These are phyloP conservation scores for Meles meles DNA, from an alignment of 2,113 vertebrate genomes.

Conservation along the genomic window DNA sequence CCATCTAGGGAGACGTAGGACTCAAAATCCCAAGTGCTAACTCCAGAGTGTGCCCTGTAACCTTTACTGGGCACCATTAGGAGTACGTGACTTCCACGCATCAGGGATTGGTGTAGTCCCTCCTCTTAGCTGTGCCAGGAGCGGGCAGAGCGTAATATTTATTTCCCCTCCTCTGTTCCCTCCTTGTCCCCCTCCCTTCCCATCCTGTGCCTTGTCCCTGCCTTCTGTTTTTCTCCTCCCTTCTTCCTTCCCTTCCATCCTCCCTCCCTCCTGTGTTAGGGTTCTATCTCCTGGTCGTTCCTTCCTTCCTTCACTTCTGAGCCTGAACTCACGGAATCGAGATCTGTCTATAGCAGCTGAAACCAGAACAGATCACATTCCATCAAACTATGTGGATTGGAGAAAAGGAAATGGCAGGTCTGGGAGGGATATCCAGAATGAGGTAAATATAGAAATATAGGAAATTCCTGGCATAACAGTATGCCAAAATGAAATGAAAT, in stretches of 20 bases:
- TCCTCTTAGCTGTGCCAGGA: no score
- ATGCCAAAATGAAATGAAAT: background rate
- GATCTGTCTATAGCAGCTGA: background rate
- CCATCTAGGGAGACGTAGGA: background rate
- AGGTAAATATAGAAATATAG: background rate
- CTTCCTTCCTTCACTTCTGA: background rate
- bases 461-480: background rate
- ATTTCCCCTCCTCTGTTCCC: background rate
- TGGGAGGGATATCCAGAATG: background rate
- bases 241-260: rapidly evolving
- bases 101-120: rapidly evolving
- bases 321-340: background rate
- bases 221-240: background rate
- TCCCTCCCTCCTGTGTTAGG: no score
- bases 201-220: no score
- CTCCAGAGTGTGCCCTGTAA: background rate
- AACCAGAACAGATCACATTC: no score
- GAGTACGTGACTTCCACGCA: rapidly evolving
- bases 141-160: rapidly evolving
- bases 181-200: background rate
- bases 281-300: no score
- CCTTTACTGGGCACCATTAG: background rate
- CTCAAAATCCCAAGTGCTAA: background rate
- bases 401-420: no score
- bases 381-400: background rate